Base-by-base conservation (phyloP, 2,113 vertebrate genomes). In the Steatornis caripensis region DNA sequence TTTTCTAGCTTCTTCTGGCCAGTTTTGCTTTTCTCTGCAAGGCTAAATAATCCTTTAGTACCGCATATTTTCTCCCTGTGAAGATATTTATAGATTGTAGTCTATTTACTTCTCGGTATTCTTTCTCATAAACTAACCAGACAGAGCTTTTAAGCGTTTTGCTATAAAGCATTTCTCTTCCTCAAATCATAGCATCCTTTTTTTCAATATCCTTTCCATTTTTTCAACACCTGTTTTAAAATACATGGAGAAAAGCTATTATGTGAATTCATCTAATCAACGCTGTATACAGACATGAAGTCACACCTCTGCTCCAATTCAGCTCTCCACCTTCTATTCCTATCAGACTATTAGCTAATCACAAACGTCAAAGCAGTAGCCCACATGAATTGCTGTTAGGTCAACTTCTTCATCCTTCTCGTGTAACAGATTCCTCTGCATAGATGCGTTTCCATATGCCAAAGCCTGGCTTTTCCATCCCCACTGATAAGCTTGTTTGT, bases 41-140 rank as follows among this genome's bases (percentile, higher is more conserved):
- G 80, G 84, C 41, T 78, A 94, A 95, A 84, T 81, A 95, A 84
- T 77, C 68, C 76, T 90, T 89, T 94, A 90, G 54, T 94, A 34
- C 48, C 68, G 53, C 43, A 6, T 61, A 76, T 94, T 91, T 95
- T 96, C 60, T 91, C 15, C 37, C 21, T 0, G 0, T 75, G 89
- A 93, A 94, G 69, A 68, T 92, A 92, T 86, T 96, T 93, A 48
- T 88, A 64, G 30, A 75, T 77, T 70, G 48, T 80, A 48, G 48
- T 64, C 86, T 90, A 84, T 90, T 93, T 95, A 78, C 61, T 94
- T 75, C 58, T 94, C 87, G 75, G 54, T 78, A 74, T 81, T 95
- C 92, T 89, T 91, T 75, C 74, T 90, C 65, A 69, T 93, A 78
- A 96, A 49, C 51, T 53, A 94, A 96, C 84, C 83, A 86, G 76